Conservation (phyloP, 1,140 invertebrate genomes). For the Chironomus striatipennis region DNA sequence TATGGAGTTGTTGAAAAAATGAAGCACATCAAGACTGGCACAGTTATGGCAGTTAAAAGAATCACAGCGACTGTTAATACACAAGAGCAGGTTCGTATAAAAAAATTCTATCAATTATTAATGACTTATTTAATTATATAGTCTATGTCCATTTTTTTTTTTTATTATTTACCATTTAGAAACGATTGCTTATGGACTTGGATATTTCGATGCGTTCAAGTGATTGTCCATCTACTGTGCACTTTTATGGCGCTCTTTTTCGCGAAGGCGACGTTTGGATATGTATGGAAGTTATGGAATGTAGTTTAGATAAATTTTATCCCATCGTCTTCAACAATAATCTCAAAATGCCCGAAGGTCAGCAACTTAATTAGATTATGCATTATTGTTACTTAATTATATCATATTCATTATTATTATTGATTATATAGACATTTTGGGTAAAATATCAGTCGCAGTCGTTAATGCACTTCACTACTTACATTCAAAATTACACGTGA, state of each 20-base stretch:
- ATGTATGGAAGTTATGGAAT: slow-evolving; percentile 99
- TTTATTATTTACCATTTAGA: slow-evolving; percentile 48
- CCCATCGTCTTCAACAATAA: slow-evolving; percentile 71
- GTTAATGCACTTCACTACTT: slow-evolving; percentile 91
- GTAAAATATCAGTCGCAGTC: slow-evolving; percentile 86
- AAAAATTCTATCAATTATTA: neutral
- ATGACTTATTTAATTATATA: neutral
- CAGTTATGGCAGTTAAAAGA: slow-evolving; percentile 94
- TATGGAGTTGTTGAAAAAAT: slow-evolving; percentile 97
- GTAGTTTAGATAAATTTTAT: slow-evolving; percentile 94
- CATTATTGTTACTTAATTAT: neutral
- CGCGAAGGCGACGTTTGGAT: slow-evolving; percentile 97
- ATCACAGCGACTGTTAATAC: slow-evolving; percentile 88
- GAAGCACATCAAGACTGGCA: slow-evolving; percentile 77
- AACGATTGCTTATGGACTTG: slow-evolving; percentile 93
- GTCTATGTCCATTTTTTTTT: too few relatives aligned
- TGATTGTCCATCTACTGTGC: slow-evolving; percentile 92
- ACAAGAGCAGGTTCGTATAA: slow-evolving; percentile 53
- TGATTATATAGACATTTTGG: slow-evolving; percentile 65
- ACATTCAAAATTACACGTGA: slow-evolving; percentile 84
- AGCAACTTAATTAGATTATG: neutral
- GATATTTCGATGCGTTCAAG: slow-evolving; percentile 91
- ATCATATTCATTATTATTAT: neutral
- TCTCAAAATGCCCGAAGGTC: slow-evolving; percentile 72
- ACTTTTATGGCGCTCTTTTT: slow-evolving; percentile 96